Evolutionary conservation across 2,888 invertebrate species (phyloP).

Genomic region (Melipona bicolor): DNA sequence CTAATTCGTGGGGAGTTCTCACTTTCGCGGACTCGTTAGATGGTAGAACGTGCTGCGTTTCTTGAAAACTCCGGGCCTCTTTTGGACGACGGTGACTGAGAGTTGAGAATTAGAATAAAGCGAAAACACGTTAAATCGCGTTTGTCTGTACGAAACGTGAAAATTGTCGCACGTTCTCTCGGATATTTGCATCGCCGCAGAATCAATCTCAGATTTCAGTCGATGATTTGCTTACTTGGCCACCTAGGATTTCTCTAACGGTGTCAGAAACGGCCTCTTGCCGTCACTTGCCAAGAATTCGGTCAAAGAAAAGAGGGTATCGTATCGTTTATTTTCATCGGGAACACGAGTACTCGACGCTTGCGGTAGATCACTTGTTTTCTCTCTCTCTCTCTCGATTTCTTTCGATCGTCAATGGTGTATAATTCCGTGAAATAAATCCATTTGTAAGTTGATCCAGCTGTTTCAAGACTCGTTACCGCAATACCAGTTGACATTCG

Average conservation of each 20-base stretch:
- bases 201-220: too few species aligned
- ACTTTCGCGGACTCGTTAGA: slow-evolving; percentile 18
- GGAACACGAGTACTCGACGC: background rate
- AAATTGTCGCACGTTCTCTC: too few species aligned
- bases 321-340: background rate
- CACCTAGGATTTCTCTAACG: background rate
- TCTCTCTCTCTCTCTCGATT: background rate
- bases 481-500: too few species aligned
- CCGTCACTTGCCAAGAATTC: background rate
- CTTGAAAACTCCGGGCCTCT: background rate
- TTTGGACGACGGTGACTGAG: background rate
- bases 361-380: background rate
- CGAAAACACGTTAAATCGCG: too few species aligned
- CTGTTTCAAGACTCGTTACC: too few species aligned
- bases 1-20: slow-evolving; percentile 52
- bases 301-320: slow-evolving; percentile 2
- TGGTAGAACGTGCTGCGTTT: background rate
- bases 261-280: background rate
- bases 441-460: slow-evolving; percentile 8
- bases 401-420: background rate
- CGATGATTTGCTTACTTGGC: too few species aligned
- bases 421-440: slow-evolving; percentile 12
- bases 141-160: too few species aligned
- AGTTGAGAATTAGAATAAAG: too few species aligned
- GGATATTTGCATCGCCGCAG: too few species aligned